Evolutionary conservation across 2,888 invertebrate genomes (phyloP), one percentile per base, ranked within the genome.

Genomic region (Meliscaeva auricollis): DNA sequence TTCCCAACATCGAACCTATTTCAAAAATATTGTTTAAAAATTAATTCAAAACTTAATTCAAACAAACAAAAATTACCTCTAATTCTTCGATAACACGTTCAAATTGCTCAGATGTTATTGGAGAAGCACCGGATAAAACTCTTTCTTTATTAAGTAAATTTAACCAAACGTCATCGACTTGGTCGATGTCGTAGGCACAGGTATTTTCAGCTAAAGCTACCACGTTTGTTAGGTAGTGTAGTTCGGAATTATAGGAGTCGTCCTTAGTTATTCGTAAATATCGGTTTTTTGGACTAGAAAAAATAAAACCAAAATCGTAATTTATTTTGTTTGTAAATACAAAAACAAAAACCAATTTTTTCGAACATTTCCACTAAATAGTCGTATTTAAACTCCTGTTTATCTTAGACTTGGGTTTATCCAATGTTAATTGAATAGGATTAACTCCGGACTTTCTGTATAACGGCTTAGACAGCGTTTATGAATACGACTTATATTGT

Each of bases 181-280:
- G 97, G 93, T 99, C 99, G 90, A 99, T 94, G 92, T 99, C 99
- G 92, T 99, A 99, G 87, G 96, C 96, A 93, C 98, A 98, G 26
- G 97, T 96, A 88, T 97, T 97, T 92, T 99, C 98, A 15, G 98
- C 96, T 90, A 96, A 94, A 75, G 97, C 95, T 80, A 97, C 97
- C 87, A 97, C 97, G 89, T 95, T 95, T 87, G 97, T 97, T 89
- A 98, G 93, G 90, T 95, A 94, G 93, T 98, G 98, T 89, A 96
- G 95, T 79, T 98, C 97, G 81, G 96, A 91, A 89, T 95, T 95
- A 93, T 97, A 98, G 90, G 95, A 95, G 89, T 96, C 96, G 92
- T 98, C 98, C 90, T 97, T 96, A 80, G 95, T 95, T 92, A 98
- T 96, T 91, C 98, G 96, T 90, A 98, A 95, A 92, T 97, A 97